Evolutionary conservation across 2,888 invertebrate species (phyloP).

Genomic region (Dryobotodes eremita): DNA sequence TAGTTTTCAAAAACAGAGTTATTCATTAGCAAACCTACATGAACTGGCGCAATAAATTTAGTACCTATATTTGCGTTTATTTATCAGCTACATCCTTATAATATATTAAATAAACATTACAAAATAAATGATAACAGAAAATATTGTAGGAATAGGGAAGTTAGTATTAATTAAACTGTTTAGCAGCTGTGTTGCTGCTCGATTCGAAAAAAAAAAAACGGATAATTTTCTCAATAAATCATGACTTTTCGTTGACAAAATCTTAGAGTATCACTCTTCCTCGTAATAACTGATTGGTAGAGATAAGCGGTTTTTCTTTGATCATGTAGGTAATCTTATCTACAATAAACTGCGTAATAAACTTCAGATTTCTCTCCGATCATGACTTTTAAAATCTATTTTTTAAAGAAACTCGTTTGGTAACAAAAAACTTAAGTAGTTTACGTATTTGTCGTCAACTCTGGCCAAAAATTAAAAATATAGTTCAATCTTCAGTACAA

Average conservation of each 20-base stretch:
- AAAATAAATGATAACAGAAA: slow-evolving; percentile 11
- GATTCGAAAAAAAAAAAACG: too few species aligned
- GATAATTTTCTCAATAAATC: slow-evolving; percentile 31
- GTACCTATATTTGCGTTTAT: neutral
- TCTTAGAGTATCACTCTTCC: neutral
- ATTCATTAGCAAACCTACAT: neutral
- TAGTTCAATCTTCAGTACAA: neutral
- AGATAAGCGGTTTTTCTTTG: slow-evolving; percentile 27
- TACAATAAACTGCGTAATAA: neutral
- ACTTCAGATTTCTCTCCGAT: neutral
- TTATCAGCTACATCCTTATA: slow-evolving; percentile 1
- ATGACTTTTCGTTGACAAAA: neutral
- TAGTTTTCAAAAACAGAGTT: neutral
- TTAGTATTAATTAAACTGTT: slow-evolving; percentile 35
- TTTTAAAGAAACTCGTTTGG: slow-evolving; percentile 13
- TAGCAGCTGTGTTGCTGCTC: neutral
- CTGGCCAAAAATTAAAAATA: neutral
- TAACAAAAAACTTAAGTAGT: neutral
- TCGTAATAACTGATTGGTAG: slow-evolving; percentile 6
- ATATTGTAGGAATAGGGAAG: neutral
- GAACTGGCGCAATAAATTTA: neutral
- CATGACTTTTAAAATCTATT: neutral
- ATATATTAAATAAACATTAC: slow-evolving; percentile 8
- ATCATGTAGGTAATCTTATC: slow-evolving; percentile 39
- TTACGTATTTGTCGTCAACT: neutral